phyloP scores from a whole-genome alignment of 2,888 invertebrate genomes.

The Dolichopus griseipennis region DNA sequence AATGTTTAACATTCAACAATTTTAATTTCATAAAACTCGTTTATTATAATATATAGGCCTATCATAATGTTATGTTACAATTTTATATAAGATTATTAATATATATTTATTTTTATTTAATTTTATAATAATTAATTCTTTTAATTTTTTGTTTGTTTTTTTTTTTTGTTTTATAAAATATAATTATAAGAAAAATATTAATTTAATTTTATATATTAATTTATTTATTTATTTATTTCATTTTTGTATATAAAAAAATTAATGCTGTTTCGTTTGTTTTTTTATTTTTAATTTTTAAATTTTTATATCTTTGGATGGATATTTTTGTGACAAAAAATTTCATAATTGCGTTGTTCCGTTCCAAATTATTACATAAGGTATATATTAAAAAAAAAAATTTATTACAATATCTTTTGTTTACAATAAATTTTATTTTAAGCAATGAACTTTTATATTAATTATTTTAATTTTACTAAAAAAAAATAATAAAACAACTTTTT shows the following conservation, averaged over 20 bases:
- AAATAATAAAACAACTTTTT: too few relatives aligned
- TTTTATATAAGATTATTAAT: background rate
- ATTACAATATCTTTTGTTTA: background rate
- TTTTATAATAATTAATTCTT: background rate
- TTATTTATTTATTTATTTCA: background rate
- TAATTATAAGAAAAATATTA: too few relatives aligned
- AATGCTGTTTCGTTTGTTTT: background rate
- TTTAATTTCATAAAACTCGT: background rate
- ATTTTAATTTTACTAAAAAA: too few relatives aligned
- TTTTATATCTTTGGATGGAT: constrained; percentile 2
- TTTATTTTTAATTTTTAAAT: background rate
- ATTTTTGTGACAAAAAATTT: background rate
- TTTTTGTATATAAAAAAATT: background rate
- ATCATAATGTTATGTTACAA: background rate
- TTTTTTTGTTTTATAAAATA: background rate
- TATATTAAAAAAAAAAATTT: background rate
- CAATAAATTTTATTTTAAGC: too few relatives aligned
- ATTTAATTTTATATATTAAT: background rate
- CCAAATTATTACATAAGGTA: background rate
- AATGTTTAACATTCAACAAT: constrained; percentile 2
- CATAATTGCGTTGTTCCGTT: background rate
- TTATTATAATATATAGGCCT: background rate
- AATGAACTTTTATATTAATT: too few relatives aligned
- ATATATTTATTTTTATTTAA: background rate
- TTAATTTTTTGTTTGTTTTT: background rate